Base-by-base conservation (phyloP, 2,113 vertebrate species). In the Podarcis muralis region DNA sequence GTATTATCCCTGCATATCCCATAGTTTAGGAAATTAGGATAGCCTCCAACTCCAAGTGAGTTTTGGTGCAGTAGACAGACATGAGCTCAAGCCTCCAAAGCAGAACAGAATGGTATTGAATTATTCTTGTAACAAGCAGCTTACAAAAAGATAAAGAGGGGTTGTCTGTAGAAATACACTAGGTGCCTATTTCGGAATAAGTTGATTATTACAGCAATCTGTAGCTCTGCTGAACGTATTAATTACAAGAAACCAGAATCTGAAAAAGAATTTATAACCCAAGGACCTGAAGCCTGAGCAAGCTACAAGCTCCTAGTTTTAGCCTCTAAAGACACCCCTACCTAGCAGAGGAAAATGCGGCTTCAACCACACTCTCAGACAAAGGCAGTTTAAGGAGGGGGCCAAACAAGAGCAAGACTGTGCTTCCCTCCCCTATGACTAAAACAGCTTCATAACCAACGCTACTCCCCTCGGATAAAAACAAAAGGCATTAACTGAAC, bases 151-250 rank as follows among this genome's bases (percentile, higher is more conserved):
- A 12, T 6, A 77, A 81, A 71, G 79, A 78, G 62, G 85, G 85
- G n/a, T 69, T 48, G 62, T n/a, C 87, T 74, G 65, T 1, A 5
- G 32, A 78, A 71, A 86, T 57, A 84, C 37, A 82, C 85, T 89
- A 86, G 84, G 53, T 90, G 81, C 79, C 83, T 84, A 68, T 27
- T 43, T 78, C 72, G 23, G 75, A 43, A 78, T 43, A 78, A 66
- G 32, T 65, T 22, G 53, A 59, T 18, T 37, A 75, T 13, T 30
- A 76, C 27, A 77, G 11, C 25, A 66, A 68, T 48, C 62, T 78
- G 76, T 11, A 86, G 23, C 12, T 76, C 23, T 53, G 35, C 37
- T 65, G 37, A n/a, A 27, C n/a, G 37, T 35, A 20, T 66, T 68
- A 23, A 66, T 48, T 78, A 68, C 27, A 40, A 57, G n/a, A 25